A percentile compares a stretch with the other conserved stretches of the same genome.
Conservation (phyloP, 2,888 invertebrate species). For the Yponomeuta cagnagella region DNA sequence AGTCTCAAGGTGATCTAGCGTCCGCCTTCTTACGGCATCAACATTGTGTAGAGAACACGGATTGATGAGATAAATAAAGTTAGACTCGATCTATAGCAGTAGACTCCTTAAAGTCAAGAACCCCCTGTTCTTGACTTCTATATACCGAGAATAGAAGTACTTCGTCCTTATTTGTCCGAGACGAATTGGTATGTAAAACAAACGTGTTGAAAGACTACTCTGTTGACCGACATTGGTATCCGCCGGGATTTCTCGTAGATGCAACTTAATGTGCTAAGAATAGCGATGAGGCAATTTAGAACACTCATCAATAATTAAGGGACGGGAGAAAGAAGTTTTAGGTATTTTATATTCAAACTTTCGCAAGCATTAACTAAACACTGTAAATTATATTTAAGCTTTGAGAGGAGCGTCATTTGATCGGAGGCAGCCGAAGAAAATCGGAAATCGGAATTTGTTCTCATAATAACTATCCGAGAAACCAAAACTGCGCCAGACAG, state of each 20-base stretch:
- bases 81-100: too few species aligned
- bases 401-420: too few species aligned
- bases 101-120: too few species aligned
- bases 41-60: background rate
- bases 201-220: constrained; percentile 6
- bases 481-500: too few species aligned
- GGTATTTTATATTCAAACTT: background rate
- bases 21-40: constrained; percentile 16
- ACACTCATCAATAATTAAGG: background rate
- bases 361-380: too few species aligned
- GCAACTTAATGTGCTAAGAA: constrained; percentile 3
- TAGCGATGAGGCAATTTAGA: background rate
- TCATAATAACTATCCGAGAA: too few species aligned
- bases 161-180: background rate
- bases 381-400: too few species aligned
- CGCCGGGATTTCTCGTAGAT: constrained; percentile 1
- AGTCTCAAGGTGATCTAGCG: constrained; percentile 37
- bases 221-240: constrained; percentile 11
- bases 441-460: too few species aligned
- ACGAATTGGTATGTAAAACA: background rate
- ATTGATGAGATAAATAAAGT: background rate
- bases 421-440: too few species aligned
- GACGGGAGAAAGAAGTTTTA: background rate
- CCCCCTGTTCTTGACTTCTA: too few species aligned
- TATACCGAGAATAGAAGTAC: background rate